Evolutionary conservation across 1,140 invertebrate species (phyloP).

Genomic region (Sminthurides bifidus): DNA sequence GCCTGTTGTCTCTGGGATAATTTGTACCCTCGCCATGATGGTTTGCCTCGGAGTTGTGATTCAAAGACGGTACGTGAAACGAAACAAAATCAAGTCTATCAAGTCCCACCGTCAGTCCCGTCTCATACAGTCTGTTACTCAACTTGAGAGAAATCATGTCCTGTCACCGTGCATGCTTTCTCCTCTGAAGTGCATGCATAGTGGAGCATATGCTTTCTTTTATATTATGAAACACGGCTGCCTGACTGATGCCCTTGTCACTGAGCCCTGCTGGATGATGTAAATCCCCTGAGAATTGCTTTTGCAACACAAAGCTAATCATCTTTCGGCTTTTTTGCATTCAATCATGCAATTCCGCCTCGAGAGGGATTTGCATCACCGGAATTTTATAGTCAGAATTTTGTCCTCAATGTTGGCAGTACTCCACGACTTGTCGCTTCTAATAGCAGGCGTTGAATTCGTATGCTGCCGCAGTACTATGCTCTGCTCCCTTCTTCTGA

Average conservation of each 20-base stretch:
- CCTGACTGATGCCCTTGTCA: not conserved
- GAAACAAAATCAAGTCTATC: not conserved
- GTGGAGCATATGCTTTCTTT: not conserved
- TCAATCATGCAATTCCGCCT: no score
- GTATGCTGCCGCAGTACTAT: no score
- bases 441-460: not conserved
- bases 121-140: not conserved
- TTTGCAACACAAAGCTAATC: no score
- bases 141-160: not conserved
- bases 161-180: not conserved
- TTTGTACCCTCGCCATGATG: slow-evolving; percentile 37
- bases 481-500: no score
- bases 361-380: not conserved
- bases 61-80: slow-evolving; percentile 34
- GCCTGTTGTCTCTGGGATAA: slow-evolving; percentile 35
- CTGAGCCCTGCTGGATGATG: no score
- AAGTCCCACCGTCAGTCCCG: not conserved
- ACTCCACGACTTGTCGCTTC: not conserved
- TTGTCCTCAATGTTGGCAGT: not conserved
- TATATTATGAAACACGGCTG: no score
- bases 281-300: no score
- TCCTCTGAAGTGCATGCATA: not conserved
- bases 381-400: not conserved
- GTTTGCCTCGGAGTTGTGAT: slow-evolving; percentile 37
- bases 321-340: no score